Evolutionary conservation across 2,888 invertebrate species (phyloP).

Genomic region (Acholoe squamosa): DNA sequence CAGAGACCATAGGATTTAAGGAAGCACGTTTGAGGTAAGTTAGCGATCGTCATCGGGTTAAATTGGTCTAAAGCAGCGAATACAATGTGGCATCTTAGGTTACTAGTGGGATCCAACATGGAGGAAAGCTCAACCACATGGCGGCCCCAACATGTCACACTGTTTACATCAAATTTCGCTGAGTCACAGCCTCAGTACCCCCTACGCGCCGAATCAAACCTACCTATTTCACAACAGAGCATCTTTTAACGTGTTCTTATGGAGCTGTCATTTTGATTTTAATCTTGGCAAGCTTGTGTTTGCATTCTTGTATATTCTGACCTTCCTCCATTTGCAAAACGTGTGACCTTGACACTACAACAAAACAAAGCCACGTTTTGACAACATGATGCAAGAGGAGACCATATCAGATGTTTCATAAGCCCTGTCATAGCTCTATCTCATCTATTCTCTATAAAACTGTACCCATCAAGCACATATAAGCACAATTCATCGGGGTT

Average conservation of each 20-base stretch:
- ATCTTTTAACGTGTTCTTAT: not conserved
- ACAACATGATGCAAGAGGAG: not conserved
- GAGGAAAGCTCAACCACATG: slow-evolving; percentile 36
- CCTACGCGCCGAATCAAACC: not conserved
- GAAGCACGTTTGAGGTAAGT: slow-evolving; percentile 39
- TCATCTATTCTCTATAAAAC: no score
- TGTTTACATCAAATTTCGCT: slow-evolving; percentile 53
- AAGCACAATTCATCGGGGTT: no score
- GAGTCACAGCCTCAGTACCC: not conserved
- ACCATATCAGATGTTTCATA: not conserved
- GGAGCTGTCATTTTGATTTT: not conserved
- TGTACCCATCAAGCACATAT: no score
- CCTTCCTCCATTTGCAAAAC: slow-evolving; percentile 52
- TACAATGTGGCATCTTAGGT: slow-evolving; percentile 14
- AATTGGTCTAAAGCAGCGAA: slow-evolving; percentile 13
- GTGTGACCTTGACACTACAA: slow-evolving; percentile 57
- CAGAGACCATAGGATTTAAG: not conserved
- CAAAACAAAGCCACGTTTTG: slow-evolving; percentile 54
- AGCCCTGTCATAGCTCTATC: not conserved
- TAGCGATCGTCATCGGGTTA: not conserved
- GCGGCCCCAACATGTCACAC: slow-evolving; percentile 20
- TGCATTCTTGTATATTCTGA: not conserved
- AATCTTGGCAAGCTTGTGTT: not conserved
- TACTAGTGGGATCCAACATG: slow-evolving; percentile 13
- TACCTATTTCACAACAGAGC: not conserved